Evolutionary conservation across 2,888 invertebrate species (phyloP), one percentile per base, ranked within the genome.

Genomic region (Doris montereyensis): DNA sequence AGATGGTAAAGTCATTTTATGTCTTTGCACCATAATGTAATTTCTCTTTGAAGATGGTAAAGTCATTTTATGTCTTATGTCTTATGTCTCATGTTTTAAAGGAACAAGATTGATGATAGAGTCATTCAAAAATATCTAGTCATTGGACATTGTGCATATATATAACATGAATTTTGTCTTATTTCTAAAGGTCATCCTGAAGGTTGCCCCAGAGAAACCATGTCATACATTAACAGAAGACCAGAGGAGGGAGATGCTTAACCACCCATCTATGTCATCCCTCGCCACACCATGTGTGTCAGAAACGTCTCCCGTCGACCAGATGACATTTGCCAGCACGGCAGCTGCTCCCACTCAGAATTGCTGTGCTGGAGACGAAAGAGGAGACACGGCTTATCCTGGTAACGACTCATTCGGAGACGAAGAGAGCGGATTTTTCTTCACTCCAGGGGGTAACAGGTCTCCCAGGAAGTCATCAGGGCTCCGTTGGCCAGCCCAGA

Each of bases 401-500:
- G 8, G 17, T 17, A 41, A 41, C 17, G 52, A 5, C 17, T 41
- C 8, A 10, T 10, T 41, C 52, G 52, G 5, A 5, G 52, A 41
- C 52, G 52, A 41, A 41, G 17, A 41, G 52, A 41, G 52, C 8
- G 17, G 17, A n/a, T n/a, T n/a, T n/a, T n/a, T n/a, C n/a, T n/a
- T n/a, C n/a, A n/a, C n/a, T n/a, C n/a, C n/a, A n/a, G n/a, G n/a
- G n/a, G n/a, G n/a, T n/a, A n/a, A n/a, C n/a, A 58, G 58, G 79
- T 82, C 52, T 72, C 84, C 52, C 82, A 84, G 28, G 84, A 84
- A 32, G 76, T 81, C 68, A 84, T 85, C 2, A 81, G 82, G 81
- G 96, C 96, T 0, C 96, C 96, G 0, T 89, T 96, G 28, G 96
- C 96, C 10, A 95, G 95, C 75, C 96, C 96, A 0, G 96, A 96